phyloP scores from a whole-genome alignment of 2,113 vertebrate species.

The Octodon degus region DNA sequence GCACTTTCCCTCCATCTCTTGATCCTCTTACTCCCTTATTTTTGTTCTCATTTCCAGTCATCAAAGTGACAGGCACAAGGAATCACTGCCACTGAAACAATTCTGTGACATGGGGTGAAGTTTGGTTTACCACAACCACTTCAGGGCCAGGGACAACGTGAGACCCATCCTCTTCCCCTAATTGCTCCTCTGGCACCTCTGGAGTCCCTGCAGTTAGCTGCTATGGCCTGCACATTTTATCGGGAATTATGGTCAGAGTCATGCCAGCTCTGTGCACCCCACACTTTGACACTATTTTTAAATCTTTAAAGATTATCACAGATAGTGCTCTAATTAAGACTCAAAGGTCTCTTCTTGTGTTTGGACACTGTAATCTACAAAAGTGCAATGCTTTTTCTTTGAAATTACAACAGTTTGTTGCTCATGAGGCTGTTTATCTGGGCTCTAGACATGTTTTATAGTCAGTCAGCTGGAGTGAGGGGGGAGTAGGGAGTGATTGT shows the following conservation, averaged over 20 bases:
- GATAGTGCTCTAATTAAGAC: not conserved
- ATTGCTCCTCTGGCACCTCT: too few species aligned
- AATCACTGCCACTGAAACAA: not conserved
- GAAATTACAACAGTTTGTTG: not conserved
- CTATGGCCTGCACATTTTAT: not conserved
- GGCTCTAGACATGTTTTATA: not conserved
- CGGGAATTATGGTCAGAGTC: not conserved
- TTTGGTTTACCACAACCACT: not conserved
- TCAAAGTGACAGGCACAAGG: not conserved
- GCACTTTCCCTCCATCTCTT: not conserved
- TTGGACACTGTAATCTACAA: not conserved
- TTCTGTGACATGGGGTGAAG: not conserved
- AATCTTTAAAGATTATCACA: not conserved
- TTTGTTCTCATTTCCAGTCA: not conserved
- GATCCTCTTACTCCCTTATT: not conserved
- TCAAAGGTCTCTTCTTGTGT: not conserved
- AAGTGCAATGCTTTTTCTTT: not conserved
- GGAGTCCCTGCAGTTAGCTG: not conserved
- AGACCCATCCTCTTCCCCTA: not conserved
- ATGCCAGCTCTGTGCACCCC: fast-evolving
- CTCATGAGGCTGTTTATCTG: not conserved
- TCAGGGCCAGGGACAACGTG: too few species aligned
- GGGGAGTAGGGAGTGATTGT: fast-evolving
- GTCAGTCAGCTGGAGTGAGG: fast-evolving
- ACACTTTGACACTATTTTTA: not conserved